phyloP scores from a whole-genome alignment of 2,113 vertebrate species.

The Proteles cristata region DNA sequence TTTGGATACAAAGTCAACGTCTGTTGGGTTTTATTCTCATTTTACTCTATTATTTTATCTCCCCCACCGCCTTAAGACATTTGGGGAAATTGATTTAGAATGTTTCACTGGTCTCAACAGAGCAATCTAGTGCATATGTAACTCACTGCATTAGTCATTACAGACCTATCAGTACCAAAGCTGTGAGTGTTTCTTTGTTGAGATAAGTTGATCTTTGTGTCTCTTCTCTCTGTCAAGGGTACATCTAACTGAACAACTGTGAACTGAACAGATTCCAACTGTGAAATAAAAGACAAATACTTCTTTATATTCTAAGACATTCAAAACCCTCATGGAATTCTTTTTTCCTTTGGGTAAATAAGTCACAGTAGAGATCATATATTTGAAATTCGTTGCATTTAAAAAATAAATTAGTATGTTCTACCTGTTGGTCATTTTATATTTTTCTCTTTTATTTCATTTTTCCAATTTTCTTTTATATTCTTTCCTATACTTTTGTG shows the following conservation, averaged over 20 bases:
- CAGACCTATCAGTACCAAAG: background rate
- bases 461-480: background rate
- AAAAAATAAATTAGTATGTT: background rate
- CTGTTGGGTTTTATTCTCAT: background rate
- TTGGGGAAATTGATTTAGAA: background rate
- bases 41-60: background rate
- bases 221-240: background rate
- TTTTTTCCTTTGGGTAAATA: constrained; percentile 7
- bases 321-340: background rate
- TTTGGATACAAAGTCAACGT: background rate
- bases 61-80: background rate
- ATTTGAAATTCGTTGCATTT: constrained; percentile 39
- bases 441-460: background rate
- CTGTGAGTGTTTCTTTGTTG: background rate
- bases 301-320: constrained; percentile 36
- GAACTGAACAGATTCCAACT: background rate
- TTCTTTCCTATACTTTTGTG: background rate
- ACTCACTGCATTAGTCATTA: background rate
- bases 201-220: background rate
- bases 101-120: background rate
- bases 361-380: background rate
- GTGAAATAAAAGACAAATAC: background rate
- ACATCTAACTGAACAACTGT: background rate
- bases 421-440: background rate
- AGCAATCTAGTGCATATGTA: background rate